phyloP scores from a whole-genome alignment of 30 jellyfish, hydroid and myxozoan species.

The Cassiopea xamachana region DNA sequence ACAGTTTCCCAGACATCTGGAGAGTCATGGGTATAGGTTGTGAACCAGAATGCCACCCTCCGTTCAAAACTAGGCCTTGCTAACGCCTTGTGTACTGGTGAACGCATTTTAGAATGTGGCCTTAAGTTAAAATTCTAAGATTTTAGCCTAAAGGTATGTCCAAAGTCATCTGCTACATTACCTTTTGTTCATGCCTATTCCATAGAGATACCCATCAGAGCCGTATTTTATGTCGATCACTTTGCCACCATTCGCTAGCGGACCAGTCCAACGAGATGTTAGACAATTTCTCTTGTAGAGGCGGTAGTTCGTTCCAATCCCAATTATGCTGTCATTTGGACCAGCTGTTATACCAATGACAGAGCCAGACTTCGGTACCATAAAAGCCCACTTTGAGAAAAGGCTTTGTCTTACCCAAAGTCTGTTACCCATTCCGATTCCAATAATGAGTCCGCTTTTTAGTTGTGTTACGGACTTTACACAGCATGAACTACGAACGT shows the following conservation, averaged over 20 bases:
- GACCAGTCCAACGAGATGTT: constrained; percentile 6
- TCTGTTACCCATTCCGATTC: neutral
- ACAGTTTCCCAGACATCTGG: too few species aligned
- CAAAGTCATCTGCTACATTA: neutral
- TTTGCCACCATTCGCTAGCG: constrained; percentile 7
- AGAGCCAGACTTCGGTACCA: constrained; percentile 8
- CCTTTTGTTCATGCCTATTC: constrained; percentile 21
- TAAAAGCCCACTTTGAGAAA: neutral
- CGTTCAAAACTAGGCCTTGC: too few species aligned
- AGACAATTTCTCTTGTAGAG: neutral
- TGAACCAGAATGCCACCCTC: too few species aligned
- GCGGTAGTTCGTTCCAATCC: neutral
- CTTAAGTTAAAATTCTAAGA: too few species aligned
- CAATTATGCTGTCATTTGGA: neutral
- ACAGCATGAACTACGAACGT: constrained; percentile 12
- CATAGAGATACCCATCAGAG: constrained; percentile 26
- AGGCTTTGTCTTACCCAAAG: constrained; percentile 2
- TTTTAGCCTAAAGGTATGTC: too few species aligned
- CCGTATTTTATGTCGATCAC: constrained; percentile 12
- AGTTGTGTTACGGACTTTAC: constrained; percentile 2
- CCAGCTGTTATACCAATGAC: neutral
- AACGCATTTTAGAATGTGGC: too few species aligned
- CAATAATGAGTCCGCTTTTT: constrained; percentile 24
- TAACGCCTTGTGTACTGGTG: too few species aligned
- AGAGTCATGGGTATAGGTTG: too few species aligned